These are phyloP conservation scores for Drosophila erecta DNA, from an alignment of 1,140 invertebrate species.

Conservation along the genomic window DNA sequence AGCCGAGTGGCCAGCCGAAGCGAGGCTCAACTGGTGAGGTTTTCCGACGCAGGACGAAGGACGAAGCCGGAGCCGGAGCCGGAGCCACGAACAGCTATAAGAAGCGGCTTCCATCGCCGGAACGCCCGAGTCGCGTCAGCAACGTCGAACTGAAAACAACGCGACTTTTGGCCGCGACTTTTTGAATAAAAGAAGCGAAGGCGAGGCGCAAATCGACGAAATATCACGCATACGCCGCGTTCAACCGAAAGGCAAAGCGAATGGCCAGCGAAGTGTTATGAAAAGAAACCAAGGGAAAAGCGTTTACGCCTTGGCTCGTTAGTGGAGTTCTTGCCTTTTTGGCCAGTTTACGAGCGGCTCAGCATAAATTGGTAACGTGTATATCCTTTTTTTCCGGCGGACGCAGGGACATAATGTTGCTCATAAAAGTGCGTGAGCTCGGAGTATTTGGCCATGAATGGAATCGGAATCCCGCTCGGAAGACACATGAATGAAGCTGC, in stretches of 20 bases:
- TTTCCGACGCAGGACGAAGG: constrained; percentile 27
- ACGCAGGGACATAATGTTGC: constrained; percentile 13
- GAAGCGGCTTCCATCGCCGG: constrained; percentile 39
- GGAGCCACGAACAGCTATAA: constrained; percentile 60
- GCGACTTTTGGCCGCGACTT: constrained; percentile 12
- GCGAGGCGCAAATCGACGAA: constrained; percentile 10
- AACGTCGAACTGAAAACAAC: constrained; percentile 61
- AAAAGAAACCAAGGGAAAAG: constrained; percentile 25
- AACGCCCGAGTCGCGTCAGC: constrained; percentile 68
- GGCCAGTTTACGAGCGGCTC: constrained; percentile 56
- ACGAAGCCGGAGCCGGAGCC: constrained; percentile 12
- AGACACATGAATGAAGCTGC: constrained; percentile 44
- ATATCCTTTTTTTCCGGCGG: constrained; percentile 13
- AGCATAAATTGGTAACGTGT: constrained; percentile 54
- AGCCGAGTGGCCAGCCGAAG: constrained; percentile 24
- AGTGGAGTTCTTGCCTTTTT: constrained; percentile 58
- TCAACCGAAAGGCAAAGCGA: constrained; percentile 45
- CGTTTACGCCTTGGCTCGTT: constrained; percentile 57
- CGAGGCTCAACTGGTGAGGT: constrained; percentile 48
- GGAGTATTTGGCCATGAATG: constrained; percentile 70
- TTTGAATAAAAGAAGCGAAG: no score
- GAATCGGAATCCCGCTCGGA: constrained; percentile 56
- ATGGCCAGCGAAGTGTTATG: constrained; percentile 24
- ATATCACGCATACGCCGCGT: constrained; percentile 66
- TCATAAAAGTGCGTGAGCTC: constrained; percentile 70